phyloP scores from a whole-genome alignment of 2,888 invertebrate species.

The Drosophila cracens region DNA sequence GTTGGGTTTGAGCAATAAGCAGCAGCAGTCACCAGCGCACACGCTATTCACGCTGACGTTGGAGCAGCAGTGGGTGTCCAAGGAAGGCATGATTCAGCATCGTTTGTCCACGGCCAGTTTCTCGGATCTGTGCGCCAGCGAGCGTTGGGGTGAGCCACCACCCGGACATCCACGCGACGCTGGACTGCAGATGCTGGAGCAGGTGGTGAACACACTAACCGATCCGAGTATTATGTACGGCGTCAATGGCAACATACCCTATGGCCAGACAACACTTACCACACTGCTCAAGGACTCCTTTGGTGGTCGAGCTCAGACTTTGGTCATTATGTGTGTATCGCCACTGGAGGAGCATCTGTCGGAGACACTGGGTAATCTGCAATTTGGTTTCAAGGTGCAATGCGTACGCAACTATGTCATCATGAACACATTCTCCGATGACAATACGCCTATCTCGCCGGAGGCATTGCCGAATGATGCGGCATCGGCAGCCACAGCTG shows the following conservation, averaged over 20 bases:
- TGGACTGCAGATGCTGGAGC: slow-evolving; percentile 89
- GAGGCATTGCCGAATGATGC: slow-evolving; percentile 54
- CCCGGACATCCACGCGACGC: slow-evolving; percentile 87
- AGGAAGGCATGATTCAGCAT: slow-evolving; percentile 89
- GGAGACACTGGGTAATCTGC: slow-evolving; percentile 89
- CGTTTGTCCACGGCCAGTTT: slow-evolving; percentile 91
- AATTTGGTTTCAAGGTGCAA: slow-evolving; percentile 88
- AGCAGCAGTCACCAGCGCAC: slow-evolving; percentile 83
- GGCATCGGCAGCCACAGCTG: slow-evolving; percentile 48
- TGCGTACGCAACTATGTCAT: slow-evolving; percentile 90
- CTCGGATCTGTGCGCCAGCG: slow-evolving; percentile 88
- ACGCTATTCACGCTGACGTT: slow-evolving; percentile 90
- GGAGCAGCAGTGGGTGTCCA: slow-evolving; percentile 90
- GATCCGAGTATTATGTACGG: slow-evolving; percentile 84
- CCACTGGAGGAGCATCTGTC: slow-evolving; percentile 89
- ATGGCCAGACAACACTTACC: slow-evolving; percentile 89
- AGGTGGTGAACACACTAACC: slow-evolving; percentile 87
- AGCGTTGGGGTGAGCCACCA: slow-evolving; percentile 85
- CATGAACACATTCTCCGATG: slow-evolving; percentile 89
- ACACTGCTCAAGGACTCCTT: slow-evolving; percentile 90
- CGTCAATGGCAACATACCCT: slow-evolving; percentile 83
- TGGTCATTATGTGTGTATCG: slow-evolving; percentile 90
- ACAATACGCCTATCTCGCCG: slow-evolving; percentile 86
- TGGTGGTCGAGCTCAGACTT: slow-evolving; percentile 90
- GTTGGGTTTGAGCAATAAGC: slow-evolving; percentile 87